These are phyloP conservation scores for Trachythela sp. DNA, from an alignment of 64 coral and sea anemone species.

Conservation along the genomic window DNA sequence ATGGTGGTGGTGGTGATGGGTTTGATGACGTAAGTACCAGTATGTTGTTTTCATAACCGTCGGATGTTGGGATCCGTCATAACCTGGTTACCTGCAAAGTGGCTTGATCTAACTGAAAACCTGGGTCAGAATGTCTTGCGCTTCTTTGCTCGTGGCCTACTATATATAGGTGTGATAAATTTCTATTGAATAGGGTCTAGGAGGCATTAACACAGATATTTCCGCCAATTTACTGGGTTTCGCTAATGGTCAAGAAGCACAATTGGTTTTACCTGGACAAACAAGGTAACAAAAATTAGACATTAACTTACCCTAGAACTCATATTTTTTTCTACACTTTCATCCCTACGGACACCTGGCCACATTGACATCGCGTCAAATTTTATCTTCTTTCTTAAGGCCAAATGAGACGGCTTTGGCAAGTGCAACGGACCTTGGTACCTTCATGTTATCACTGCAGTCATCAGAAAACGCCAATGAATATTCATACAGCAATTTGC, in stretches of 20 bases:
- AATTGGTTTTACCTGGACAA: conserved; percentile 51
- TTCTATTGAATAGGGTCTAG: too few species aligned
- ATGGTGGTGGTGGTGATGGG: not conserved
- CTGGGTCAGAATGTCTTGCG: too few species aligned
- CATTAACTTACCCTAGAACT: too few species aligned
- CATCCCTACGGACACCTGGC: not conserved
- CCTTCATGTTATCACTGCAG: conserved; percentile 35
- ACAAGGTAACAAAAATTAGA: conserved; percentile 52
- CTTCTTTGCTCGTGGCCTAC: too few species aligned
- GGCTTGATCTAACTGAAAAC: too few species aligned
- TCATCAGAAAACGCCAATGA: conserved; percentile 88
- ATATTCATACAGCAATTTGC: conserved; percentile 65
- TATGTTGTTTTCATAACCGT: not conserved
- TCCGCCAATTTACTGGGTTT: conserved; percentile 61
- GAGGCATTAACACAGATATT: not conserved
- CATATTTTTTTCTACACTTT: too few species aligned
- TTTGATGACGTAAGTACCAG: not conserved
- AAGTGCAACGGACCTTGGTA: not conserved
- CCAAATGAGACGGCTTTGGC: not conserved
- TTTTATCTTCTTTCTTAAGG: not conserved
- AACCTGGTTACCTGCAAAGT: too few species aligned
- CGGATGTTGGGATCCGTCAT: too few species aligned
- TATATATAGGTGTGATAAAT: too few species aligned
- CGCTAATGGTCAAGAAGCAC: conserved; percentile 89
- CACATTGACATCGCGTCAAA: not conserved